A percentile compares a stretch with the other conserved stretches of the same genome.
Conservation (phyloP, 2,888 invertebrate genomes). For the Dichetophora obliterata region DNA sequence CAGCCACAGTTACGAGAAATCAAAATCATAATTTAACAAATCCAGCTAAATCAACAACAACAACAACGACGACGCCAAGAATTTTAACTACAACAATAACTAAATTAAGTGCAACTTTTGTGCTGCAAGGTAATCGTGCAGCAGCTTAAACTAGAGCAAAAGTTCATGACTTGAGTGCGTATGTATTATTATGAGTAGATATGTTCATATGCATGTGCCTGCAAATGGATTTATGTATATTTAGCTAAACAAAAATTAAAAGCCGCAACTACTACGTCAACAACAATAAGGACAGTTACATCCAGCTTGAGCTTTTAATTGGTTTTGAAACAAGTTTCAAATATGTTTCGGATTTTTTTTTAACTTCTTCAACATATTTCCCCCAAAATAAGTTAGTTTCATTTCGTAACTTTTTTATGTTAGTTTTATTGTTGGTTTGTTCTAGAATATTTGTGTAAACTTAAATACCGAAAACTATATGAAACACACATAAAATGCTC, state of each 20-base stretch:
- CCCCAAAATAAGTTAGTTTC: too few species aligned
- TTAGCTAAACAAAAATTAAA: neutral
- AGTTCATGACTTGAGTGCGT: conserved; percentile 4
- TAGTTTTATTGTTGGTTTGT: too few species aligned
- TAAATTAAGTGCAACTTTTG: conserved; percentile 7
- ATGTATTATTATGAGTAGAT: neutral
- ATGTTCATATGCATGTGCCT: neutral
- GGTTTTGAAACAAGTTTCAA: neutral
- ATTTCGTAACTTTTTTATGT: too few species aligned
- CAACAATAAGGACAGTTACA: neutral
- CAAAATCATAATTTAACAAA: conserved; percentile 16
- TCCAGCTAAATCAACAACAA: neutral
- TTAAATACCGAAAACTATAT: neutral
- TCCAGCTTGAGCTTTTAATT: neutral
- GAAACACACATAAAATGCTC: neutral
- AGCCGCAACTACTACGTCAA: neutral
- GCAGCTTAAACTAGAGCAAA: conserved; percentile 16
- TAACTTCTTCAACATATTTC: too few species aligned
- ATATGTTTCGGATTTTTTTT: neutral
- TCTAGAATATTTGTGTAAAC: too few species aligned
- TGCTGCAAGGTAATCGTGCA: conserved; percentile 6
- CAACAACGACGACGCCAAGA: neutral
- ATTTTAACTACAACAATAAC: neutral
- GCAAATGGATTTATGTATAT: neutral
- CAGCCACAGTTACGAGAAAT: conserved; percentile 8